A percentile compares a stretch with the other conserved stretches of the same genome.
These are phyloP conservation scores for Drosophila watanabei DNA, from an alignment of 1,140 invertebrate species.

Conservation along the genomic window DNA sequence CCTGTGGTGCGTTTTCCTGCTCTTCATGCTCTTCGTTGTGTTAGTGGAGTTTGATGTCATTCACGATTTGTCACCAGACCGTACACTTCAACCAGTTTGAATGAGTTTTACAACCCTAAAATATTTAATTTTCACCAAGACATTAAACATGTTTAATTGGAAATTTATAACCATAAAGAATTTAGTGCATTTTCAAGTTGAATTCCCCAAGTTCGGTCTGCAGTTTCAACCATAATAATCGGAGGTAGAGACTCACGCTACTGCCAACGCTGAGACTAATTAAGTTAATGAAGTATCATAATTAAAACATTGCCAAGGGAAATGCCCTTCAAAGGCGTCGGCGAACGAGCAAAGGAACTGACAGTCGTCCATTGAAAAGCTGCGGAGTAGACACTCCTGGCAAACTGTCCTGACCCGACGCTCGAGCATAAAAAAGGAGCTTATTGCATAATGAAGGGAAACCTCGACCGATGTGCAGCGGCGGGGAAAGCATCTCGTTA, in stretches of 20 bases:
- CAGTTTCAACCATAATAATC: conserved; percentile 1
- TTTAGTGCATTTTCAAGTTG: conserved; percentile 1
- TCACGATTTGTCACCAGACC: conserved; percentile 34
- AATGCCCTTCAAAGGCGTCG: conserved; percentile 32
- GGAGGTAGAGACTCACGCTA: not conserved
- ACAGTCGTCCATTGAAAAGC: conserved; percentile 50
- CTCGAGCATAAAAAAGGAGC: conserved; percentile 34
- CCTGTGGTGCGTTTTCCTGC: conserved; percentile 27
- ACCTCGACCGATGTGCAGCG: conserved; percentile 37
- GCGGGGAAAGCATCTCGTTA: conserved; percentile 54
- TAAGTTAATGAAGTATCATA: conserved; percentile 73
- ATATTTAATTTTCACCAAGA: not conserved
- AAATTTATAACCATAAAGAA: not conserved
- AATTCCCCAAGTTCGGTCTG: not conserved
- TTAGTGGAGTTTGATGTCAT: conserved; percentile 38
- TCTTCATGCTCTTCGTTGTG: conserved; percentile 32
- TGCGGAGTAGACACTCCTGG: conserved; percentile 29
- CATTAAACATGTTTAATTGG: not conserved
- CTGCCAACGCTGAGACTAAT: conserved; percentile 44
- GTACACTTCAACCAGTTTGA: conserved; percentile 15
- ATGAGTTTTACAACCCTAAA: not conserved
- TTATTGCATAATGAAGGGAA: conserved; percentile 52
- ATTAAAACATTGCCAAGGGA: conserved; percentile 53
- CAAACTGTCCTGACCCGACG: conserved; percentile 27
- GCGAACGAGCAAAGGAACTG: conserved; percentile 15